Percentiles rank a stretch among this genome's conserved stretches.
Conservation (phyloP, 2,113 vertebrate species). For the Diphyllodes magnificus region DNA sequence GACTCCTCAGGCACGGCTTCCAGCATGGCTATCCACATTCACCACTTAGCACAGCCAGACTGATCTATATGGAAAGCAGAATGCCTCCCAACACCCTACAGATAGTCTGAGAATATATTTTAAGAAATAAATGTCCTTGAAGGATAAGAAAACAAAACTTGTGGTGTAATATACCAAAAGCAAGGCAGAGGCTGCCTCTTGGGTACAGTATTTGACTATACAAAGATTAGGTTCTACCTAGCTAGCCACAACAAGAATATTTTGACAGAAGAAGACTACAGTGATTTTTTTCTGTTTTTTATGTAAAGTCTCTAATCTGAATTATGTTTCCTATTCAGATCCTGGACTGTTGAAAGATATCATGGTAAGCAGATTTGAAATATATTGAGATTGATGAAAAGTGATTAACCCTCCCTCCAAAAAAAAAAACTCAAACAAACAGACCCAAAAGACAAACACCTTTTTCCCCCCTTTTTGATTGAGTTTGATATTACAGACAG, state of each 20-base stretch:
- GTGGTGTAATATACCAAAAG: not conserved
- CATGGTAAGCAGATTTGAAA: not conserved
- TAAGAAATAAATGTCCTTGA: not conserved
- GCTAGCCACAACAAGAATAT: not conserved
- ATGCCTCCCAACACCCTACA: not conserved
- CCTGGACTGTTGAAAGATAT: not conserved
- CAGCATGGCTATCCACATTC: not conserved
- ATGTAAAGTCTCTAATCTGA: not conserved
- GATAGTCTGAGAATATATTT: not conserved
- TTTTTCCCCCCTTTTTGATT: not conserved
- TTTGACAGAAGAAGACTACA: not conserved
- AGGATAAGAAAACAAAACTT: not conserved
- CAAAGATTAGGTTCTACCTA: not conserved
- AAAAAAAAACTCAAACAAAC: not conserved
- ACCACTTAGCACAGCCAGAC: not conserved
- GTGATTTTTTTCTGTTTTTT: not conserved
- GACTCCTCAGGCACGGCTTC: not conserved
- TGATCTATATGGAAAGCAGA: not conserved
- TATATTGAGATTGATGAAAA: not conserved
- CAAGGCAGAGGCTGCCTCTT: not conserved
- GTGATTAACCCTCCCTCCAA: not conserved
- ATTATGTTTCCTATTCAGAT: not conserved
- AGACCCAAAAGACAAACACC: not conserved
- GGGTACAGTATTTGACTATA: not conserved
- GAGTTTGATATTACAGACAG: not conserved